Evolutionary conservation across 2,113 vertebrate species (phyloP).

Genomic region (Pseudonaja textilis): DNA sequence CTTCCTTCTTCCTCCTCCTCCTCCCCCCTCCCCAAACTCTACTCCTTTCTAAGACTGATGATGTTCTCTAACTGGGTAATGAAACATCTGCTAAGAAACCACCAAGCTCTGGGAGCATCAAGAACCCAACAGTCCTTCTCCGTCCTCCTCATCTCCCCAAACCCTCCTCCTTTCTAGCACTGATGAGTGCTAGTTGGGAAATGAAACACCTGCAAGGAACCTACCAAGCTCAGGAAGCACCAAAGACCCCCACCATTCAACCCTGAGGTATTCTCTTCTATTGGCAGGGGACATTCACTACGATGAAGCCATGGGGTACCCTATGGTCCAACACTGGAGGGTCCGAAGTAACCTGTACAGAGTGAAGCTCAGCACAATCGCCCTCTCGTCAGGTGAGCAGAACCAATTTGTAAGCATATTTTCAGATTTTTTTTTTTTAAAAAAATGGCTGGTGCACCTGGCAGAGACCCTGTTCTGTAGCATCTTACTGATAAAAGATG

Average conservation of each 20-base stretch:
- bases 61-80: not conserved
- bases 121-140: not conserved
- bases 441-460: not conserved
- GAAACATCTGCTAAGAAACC: too few species aligned
- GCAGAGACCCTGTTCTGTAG: not conserved
- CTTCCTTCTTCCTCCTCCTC: too few species aligned
- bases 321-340: slow-evolving; percentile 95
- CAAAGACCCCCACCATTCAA: too few species aligned
- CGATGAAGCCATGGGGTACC: slow-evolving; percentile 92
- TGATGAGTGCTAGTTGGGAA: too few species aligned
- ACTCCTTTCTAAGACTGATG: not conserved
- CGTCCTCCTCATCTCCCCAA: not conserved
- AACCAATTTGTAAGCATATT: rapidly evolving
- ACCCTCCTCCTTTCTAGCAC: too few species aligned
- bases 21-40: not conserved
- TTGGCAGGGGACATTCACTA: slow-evolving; percentile 86
- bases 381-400: slow-evolving; percentile 88
- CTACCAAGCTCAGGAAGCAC: too few species aligned
- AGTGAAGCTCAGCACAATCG: slow-evolving; percentile 95
- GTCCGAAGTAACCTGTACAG: slow-evolving; percentile 96
- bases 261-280: not conserved
- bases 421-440: not conserved
- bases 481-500: not conserved
- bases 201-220: too few species aligned
- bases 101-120: not conserved